phyloP scores from a whole-genome alignment of 2,113 vertebrate species.

The Pluvialis apricaria region DNA sequence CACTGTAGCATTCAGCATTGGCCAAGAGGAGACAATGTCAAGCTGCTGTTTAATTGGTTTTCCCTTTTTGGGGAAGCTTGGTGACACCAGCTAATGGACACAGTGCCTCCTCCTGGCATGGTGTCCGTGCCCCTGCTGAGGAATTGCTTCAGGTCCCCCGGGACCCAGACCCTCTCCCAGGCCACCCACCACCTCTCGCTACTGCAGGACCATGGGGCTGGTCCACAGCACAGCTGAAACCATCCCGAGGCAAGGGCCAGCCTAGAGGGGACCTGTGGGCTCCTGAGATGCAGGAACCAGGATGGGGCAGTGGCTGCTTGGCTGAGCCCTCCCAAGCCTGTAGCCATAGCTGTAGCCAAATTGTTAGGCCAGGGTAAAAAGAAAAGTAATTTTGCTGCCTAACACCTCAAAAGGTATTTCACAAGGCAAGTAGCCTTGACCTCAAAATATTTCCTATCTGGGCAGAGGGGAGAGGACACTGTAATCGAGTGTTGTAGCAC shows the following conservation, averaged over 20 bases:
- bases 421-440: neutral
- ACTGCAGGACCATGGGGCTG: neutral
- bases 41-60: neutral
- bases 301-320: neutral
- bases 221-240: neutral
- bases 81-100: neutral
- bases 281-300: neutral
- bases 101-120: neutral
- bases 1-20: neutral
- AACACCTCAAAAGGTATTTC: neutral
- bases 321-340: neutral
- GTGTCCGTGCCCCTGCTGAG: neutral
- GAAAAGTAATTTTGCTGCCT: neutral
- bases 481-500: fast-evolving
- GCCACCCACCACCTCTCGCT: neutral
- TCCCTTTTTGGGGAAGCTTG: neutral
- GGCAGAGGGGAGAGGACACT: neutral
- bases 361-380: neutral
- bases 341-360: neutral
- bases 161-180: neutral
- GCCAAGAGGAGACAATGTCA: neutral
- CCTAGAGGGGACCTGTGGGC: neutral
- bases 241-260: neutral
- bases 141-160: neutral
- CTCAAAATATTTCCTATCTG: neutral